These are phyloP conservation scores for Brachyalestes nurse DNA, from an alignment of 2,797 vertebrate genomes.

Conservation along the genomic window DNA sequence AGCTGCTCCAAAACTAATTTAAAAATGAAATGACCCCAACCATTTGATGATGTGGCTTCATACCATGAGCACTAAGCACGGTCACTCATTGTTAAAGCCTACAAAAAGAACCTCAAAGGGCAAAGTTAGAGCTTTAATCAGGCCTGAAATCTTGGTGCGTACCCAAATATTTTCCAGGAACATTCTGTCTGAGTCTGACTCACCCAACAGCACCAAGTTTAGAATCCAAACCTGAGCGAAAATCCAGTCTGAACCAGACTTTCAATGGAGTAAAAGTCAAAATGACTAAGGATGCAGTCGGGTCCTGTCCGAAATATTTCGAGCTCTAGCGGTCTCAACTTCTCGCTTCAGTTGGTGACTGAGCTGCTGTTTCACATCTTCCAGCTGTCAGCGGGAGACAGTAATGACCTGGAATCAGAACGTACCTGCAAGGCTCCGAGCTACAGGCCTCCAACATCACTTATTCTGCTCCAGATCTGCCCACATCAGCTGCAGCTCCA, in stretches of 20 bases:
- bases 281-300: not conserved
- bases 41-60: no score
- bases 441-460: not conserved
- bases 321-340: not conserved
- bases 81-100: no score
- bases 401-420: conserved; percentile 16
- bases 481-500: not conserved
- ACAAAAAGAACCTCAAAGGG: no score
- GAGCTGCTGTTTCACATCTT: not conserved
- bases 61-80: no score
- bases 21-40: no score
- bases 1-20: no score
- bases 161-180: not conserved
- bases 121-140: not conserved
- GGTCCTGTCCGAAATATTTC: not conserved
- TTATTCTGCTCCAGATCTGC: not conserved
- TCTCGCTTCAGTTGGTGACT: not conserved
- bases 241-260: no score
- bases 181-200: not conserved
- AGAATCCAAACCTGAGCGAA: no score
- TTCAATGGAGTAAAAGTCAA: not conserved
- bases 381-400: conserved; percentile 20
- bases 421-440: no score
- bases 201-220: no score
- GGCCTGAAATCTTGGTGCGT: not conserved